Evolutionary conservation across 2,113 vertebrate species (phyloP).

Genomic region (Clarias macrocephalus): DNA sequence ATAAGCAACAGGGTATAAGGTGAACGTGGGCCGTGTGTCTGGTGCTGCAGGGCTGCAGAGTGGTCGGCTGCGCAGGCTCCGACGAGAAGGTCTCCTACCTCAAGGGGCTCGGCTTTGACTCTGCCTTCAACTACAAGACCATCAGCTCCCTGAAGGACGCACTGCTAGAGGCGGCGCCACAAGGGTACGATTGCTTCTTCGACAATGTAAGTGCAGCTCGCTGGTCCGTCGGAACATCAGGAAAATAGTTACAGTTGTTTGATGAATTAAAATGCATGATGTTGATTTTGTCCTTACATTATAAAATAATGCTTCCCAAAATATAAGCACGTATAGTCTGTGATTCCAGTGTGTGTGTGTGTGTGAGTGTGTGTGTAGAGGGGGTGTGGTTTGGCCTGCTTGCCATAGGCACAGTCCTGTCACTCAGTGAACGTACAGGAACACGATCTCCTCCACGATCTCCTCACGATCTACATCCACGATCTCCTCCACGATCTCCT

Average conservation of each 20-base stretch:
- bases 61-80: constrained; percentile 77
- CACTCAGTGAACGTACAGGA: too few relatives aligned
- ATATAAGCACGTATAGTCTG: too few relatives aligned
- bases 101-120: constrained; percentile 77
- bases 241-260: neutral
- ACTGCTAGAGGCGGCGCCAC: constrained; percentile 71
- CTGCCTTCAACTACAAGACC: constrained; percentile 81
- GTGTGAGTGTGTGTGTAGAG: too few relatives aligned
- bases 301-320: too few relatives aligned
- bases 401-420: too few relatives aligned
- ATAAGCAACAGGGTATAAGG: neutral
- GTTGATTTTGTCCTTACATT: neutral
- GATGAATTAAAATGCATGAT: neutral
- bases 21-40: neutral
- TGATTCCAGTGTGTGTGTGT: too few relatives aligned
- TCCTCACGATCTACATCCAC: too few relatives aligned
- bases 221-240: neutral
- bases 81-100: constrained; percentile 76
- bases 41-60: constrained; percentile 67
- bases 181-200: constrained; percentile 83
- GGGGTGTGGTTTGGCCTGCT: too few relatives aligned
- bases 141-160: constrained; percentile 73
- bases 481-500: too few relatives aligned
- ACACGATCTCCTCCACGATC: too few relatives aligned
- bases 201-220: constrained; percentile 74